These are phyloP conservation scores for Caenorhabditis sp. DNA, from an alignment of 2,888 invertebrate species.

Conservation along the genomic window DNA sequence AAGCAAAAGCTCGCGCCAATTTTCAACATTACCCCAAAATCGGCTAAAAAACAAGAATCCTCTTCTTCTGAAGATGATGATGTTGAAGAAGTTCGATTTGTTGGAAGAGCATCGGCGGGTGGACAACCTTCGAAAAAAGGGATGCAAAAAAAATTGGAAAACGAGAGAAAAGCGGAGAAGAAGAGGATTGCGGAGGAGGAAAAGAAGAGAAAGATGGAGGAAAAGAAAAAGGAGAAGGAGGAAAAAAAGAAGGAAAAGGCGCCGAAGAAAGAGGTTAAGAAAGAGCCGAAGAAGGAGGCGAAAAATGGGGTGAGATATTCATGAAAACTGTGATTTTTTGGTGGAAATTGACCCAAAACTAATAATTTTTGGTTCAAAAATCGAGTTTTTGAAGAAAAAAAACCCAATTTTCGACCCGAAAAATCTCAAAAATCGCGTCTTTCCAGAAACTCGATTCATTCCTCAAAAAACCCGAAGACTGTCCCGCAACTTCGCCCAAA, in stretches of 20 bases:
- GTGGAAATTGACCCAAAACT: neutral
- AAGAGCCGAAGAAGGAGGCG: slow-evolving; percentile 13
- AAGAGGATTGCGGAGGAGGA: slow-evolving; percentile 3
- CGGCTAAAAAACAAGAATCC: neutral
- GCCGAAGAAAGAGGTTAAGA: slow-evolving; percentile 8
- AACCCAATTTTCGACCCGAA: too few species aligned
- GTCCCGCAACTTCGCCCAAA: too few species aligned
- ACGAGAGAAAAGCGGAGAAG: neutral
- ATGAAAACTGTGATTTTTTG: too few species aligned
- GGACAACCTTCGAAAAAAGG: slow-evolving; percentile 10
- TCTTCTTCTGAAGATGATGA: neutral
- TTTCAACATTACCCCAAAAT: slow-evolving; percentile 11
- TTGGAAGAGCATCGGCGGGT: slow-evolving; percentile 5
- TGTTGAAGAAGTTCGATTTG: neutral
- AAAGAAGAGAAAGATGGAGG: slow-evolving; percentile 11
- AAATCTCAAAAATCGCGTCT: too few species aligned
- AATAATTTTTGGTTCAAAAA: neutral
- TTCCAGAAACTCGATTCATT: neutral
- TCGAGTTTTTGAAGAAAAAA: too few species aligned
- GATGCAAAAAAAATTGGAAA: slow-evolving; percentile 4
- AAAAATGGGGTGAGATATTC: slow-evolving; percentile 5
- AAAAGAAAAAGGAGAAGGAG: slow-evolving; percentile 21
- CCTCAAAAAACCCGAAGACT: neutral
- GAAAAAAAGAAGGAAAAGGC: slow-evolving; percentile 14
- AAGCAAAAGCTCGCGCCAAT: slow-evolving; percentile 29